These are phyloP conservation scores for Nephrotoma flavescens DNA, from an alignment of 2,888 invertebrate species.

Conservation along the genomic window DNA sequence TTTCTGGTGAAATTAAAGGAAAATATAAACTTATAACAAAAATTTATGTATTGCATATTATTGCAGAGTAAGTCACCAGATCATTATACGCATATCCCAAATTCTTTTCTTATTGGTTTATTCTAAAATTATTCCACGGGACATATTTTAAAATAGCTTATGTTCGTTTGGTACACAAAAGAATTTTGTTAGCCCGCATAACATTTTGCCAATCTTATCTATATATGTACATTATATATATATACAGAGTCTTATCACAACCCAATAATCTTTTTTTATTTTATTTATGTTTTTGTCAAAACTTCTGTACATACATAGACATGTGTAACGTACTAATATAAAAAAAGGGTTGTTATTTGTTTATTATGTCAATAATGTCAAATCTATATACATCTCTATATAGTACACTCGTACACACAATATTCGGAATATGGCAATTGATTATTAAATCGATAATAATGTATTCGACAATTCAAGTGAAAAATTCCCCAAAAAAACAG, in stretches of 20 bases:
- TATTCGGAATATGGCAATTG: neutral
- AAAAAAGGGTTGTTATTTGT: neutral
- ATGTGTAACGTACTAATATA: neutral
- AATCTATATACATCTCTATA: neutral
- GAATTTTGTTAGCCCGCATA: neutral
- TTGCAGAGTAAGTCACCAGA: too few relatives aligned
- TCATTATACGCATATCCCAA: too few relatives aligned
- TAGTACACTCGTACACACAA: neutral
- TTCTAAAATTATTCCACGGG: neutral
- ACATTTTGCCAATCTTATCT: neutral
- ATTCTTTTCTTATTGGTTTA: neutral
- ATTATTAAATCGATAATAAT: neutral
- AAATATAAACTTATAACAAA: too few relatives aligned
- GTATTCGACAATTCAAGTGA: neutral
- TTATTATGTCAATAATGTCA: neutral
- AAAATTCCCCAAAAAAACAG: neutral
- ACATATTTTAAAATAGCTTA: neutral
- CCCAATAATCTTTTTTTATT: neutral
- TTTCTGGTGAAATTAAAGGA: too few relatives aligned
- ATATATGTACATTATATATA: neutral
- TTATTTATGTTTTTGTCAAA: neutral
- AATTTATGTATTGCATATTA: too few relatives aligned
- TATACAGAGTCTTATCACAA: neutral
- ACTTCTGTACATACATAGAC: neutral
- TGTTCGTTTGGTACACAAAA: neutral